Conservation (phyloP, 2,113 vertebrate genomes). For the Pitta sordida region DNA sequence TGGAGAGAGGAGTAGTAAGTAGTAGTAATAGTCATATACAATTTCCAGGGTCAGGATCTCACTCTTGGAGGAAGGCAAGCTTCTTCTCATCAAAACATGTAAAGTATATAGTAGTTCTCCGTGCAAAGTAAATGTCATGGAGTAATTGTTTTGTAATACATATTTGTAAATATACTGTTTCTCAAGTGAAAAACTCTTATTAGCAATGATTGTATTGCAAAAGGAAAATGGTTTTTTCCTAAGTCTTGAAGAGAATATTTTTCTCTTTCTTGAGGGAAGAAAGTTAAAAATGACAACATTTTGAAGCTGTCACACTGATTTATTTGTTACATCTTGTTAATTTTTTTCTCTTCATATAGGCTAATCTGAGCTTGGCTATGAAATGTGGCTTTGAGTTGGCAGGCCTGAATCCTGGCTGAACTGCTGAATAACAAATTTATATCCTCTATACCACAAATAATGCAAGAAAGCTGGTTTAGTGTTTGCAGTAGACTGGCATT, state of each 20-base stretch:
- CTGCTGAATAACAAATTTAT: background rate
- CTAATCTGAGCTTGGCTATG: background rate
- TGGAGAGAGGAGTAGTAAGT: background rate
- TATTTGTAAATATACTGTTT: background rate
- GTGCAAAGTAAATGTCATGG: background rate
- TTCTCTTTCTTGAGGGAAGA: background rate
- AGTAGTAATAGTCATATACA: rapidly evolving
- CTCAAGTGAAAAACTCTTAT: background rate
- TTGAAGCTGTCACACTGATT: background rate
- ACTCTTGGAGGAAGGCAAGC: background rate
- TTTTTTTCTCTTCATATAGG: background rate
- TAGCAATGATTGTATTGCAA: background rate
- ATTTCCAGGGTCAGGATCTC: background rate
- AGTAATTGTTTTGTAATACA: background rate
- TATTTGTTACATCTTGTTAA: background rate
- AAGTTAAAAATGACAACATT: background rate
- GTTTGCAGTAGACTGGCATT: background rate
- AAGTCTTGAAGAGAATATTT: background rate
- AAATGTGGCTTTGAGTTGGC: background rate
- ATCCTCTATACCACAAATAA: background rate
- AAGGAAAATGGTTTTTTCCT: background rate
- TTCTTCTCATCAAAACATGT: background rate
- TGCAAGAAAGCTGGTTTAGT: background rate
- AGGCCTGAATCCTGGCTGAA: background rate
- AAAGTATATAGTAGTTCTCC: background rate